Evolutionary conservation across 2,888 invertebrate species (phyloP).

Genomic region (Cerastoderma edule): DNA sequence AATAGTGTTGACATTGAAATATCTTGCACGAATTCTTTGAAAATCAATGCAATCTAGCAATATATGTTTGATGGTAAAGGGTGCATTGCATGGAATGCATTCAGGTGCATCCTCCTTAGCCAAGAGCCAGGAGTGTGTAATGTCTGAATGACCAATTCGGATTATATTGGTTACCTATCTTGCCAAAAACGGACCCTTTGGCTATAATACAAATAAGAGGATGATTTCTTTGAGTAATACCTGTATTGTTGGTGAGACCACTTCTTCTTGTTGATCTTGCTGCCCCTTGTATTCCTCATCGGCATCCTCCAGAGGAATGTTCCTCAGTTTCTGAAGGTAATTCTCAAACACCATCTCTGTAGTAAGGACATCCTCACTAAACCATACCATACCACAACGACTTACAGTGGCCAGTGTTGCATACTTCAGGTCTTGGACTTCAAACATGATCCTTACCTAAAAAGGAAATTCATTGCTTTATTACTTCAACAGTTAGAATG

Average conservation of each 20-base stretch:
- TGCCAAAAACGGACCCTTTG: no score
- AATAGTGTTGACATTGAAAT: no score
- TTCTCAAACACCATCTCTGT: slow-evolving; percentile 99
- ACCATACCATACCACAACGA: slow-evolving; percentile 99
- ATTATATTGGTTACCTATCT: no score
- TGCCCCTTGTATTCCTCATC: slow-evolving; percentile 78
- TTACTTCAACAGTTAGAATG: no score
- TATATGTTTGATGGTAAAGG: no score
- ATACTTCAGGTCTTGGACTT: slow-evolving; percentile 97
- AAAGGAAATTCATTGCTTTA: not conserved
- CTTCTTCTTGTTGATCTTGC: slow-evolving; percentile 74
- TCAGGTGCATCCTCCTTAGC: no score
- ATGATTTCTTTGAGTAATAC: slow-evolving; percentile 64
- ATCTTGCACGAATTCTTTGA: no score
- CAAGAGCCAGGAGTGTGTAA: no score
- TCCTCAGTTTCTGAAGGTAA: slow-evolving; percentile 93
- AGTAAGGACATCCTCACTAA: slow-evolving; percentile 98
- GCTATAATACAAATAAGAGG: no score
- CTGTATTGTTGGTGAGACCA: slow-evolving; percentile 79
- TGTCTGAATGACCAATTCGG: no score
- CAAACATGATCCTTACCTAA: slow-evolving; percentile 85
- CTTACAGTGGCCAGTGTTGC: slow-evolving; percentile 99
- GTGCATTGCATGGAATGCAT: no score
- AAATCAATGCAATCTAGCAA: no score
- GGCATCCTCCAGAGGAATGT: slow-evolving; percentile 84